Percentiles rank a stretch among this genome's conserved stretches.
phyloP scores from a whole-genome alignment of 1,140 invertebrate genomes.

The Rhizoglyphus robini region DNA sequence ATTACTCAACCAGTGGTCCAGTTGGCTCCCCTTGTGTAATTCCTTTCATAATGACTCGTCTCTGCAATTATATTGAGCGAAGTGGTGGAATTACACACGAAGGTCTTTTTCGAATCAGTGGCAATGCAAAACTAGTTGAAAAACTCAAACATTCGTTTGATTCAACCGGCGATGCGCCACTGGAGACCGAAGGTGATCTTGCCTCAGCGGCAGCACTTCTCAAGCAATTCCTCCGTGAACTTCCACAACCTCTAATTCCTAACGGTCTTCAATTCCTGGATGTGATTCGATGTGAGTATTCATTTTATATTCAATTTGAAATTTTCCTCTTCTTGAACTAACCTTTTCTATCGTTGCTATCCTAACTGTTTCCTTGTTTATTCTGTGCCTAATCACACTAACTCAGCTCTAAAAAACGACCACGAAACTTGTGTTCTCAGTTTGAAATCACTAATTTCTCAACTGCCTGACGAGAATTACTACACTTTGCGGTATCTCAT shows the following conservation, averaged over 20 bases:
- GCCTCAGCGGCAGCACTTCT: slow-evolving; percentile 35
- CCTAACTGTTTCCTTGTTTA: not conserved
- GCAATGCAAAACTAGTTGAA: slow-evolving; percentile 34
- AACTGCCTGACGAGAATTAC: slow-evolving; percentile 33
- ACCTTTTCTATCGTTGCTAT: not conserved
- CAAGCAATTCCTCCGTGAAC: slow-evolving; percentile 36
- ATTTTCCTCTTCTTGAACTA: not conserved
- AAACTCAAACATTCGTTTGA: slow-evolving; percentile 35
- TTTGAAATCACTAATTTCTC: slow-evolving; percentile 25
- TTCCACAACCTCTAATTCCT: slow-evolving; percentile 36
- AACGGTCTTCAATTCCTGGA: slow-evolving; percentile 32
- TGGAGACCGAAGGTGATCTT: slow-evolving; percentile 30
- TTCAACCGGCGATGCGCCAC: slow-evolving; percentile 33
- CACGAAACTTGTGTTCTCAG: slow-evolving; percentile 20
- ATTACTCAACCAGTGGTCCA: not conserved
- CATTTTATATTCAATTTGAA: slow-evolving; percentile 11
- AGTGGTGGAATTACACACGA: slow-evolving; percentile 30
- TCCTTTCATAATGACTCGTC: slow-evolving; percentile 26
- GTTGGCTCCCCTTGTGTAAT: slow-evolving; percentile 12
- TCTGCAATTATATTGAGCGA: slow-evolving; percentile 26
- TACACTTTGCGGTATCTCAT: slow-evolving; percentile 34
- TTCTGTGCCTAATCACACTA: not conserved
- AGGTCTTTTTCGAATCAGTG: slow-evolving; percentile 36
- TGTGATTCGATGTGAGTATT: slow-evolving; percentile 29
- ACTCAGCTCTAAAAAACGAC: slow-evolving; percentile 8